phyloP scores from a whole-genome alignment of 2,113 vertebrate genomes.

The Labeo catla region DNA sequence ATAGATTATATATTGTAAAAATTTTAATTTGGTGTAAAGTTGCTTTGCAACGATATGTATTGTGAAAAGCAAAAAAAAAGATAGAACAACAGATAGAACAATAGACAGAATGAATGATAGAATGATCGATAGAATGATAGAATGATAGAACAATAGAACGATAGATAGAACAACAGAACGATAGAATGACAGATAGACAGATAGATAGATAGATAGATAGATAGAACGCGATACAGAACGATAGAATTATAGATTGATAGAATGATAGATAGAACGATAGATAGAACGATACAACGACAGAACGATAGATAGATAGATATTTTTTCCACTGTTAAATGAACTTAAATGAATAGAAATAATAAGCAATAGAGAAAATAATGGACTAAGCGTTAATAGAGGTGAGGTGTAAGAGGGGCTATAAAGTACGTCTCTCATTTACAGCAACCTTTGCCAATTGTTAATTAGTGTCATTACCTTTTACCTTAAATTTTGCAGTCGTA shows the following conservation, averaged over 20 bases:
- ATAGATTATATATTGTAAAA: too few species aligned
- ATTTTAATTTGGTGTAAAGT: too few species aligned
- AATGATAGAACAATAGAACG: neutral
- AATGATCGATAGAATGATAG: neutral
- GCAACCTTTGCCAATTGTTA: neutral
- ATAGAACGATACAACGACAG: slow-evolving; percentile 28
- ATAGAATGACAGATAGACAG: neutral
- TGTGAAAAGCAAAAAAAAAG: too few species aligned
- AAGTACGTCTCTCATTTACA: neutral
- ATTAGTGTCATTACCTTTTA: neutral
- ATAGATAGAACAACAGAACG: neutral
- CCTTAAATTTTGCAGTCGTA: neutral
- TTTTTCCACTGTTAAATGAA: neutral
- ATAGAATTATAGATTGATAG: neutral
- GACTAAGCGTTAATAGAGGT: neutral
- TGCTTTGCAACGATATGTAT: too few species aligned
- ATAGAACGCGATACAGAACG: neutral
- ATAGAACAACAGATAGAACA: slow-evolving; percentile 38
- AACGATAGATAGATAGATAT: neutral
- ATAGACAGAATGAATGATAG: neutral
- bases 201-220: neutral
- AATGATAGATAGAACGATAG: slow-evolving; percentile 37
- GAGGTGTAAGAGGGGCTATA: neutral
- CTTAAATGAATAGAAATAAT: neutral
- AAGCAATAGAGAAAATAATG: neutral